Evolutionary conservation across 2,797 vertebrate genomes (phyloP).

Genomic region (Champsocephalus gunnari): DNA sequence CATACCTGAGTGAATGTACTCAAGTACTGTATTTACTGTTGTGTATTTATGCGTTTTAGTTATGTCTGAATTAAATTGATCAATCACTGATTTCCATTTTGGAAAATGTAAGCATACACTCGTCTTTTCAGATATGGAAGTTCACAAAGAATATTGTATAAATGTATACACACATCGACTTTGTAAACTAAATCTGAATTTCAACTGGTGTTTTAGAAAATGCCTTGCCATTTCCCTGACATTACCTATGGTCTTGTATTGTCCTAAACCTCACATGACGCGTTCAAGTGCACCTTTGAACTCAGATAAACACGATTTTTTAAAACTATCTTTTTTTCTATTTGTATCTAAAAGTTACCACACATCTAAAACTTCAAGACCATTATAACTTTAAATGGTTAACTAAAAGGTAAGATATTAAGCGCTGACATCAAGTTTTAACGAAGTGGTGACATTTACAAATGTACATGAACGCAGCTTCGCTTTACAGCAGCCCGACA

Average conservation of each 20-base stretch:
- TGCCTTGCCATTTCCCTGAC: background rate
- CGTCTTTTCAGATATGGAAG: background rate
- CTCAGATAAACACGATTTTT: background rate
- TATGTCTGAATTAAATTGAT: background rate
- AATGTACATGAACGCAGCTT: slow-evolving; percentile 45
- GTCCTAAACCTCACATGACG: slow-evolving; percentile 12
- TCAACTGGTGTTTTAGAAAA: background rate
- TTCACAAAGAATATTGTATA: background rate
- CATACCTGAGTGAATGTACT: no score
- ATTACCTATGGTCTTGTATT: background rate
- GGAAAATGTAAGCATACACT: background rate
- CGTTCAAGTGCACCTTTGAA: slow-evolving; percentile 12
- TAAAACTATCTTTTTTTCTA: background rate
- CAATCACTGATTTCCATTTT: slow-evolving; percentile 7
- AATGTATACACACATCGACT: background rate
- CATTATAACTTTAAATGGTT: background rate
- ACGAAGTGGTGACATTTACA: background rate
- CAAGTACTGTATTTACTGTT: background rate
- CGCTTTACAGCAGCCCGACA: background rate
- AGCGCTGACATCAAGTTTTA: background rate
- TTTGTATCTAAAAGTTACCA: background rate
- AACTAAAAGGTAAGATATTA: background rate
- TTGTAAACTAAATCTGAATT: background rate
- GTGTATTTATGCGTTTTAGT: background rate
- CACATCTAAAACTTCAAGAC: background rate